Evolutionary conservation across 2,113 vertebrate species (phyloP), one percentile per base, ranked within the genome.

Genomic region (Lepisosteus oculatus): DNA sequence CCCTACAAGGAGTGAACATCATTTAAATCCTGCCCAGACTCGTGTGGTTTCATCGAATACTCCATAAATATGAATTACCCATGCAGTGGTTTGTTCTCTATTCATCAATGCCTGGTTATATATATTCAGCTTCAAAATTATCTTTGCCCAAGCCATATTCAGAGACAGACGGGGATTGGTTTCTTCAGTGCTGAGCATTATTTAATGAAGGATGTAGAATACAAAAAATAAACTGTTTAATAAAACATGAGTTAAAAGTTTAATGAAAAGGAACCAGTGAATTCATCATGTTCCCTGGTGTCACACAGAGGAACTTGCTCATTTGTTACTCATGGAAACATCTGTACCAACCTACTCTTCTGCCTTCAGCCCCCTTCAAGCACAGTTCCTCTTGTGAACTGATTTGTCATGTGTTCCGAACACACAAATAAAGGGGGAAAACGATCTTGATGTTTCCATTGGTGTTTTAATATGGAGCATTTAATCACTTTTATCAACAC

Each of bases 221-320:
- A 29, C 29, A 8, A 44, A 66, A 66, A 66, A 66, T 66, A 66
- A 47, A 66, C 64, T 67, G 29, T 55, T 67, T 6, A n/a, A 67
- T 67, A 54, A 67, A 67, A 67, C 47, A 55, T 67, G 45, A 41
- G 66, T 54, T 67, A 54, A 54, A 67, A 54, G 66, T 67, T 67
- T 67, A 54, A 67, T 67, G 45, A 55, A 47, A 55, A 41, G 44
- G 66, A 29, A 11, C 14, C 13, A 17, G 54, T 67, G n/a, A 67
- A 67, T 67, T 54, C 54, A 51, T 55, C 66, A 67, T 67, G 9
- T 5, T 51, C 47, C 5, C 8, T 51, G 5, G 5, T 51, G 8
- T 9, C 9, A 9, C 47, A 51, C 47, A 51, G 47, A 5, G 47
- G 17, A 54, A 41, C 43, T 66, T 14, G 66, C 5, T 67, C 1